phyloP scores from a whole-genome alignment of 2,113 vertebrate species.

The Salvelinus fontinalis region DNA sequence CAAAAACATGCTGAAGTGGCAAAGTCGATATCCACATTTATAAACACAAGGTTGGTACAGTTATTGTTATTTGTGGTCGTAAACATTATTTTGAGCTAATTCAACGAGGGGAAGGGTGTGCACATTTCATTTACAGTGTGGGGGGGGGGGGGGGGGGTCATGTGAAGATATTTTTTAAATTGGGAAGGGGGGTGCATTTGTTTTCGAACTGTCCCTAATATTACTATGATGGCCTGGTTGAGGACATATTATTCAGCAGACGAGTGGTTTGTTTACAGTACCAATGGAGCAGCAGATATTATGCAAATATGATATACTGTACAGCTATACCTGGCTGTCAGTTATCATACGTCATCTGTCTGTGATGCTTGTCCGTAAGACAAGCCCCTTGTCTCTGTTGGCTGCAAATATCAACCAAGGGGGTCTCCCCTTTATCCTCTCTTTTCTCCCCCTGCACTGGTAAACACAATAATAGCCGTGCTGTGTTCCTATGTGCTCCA shows the following conservation, averaged over 20 bases:
- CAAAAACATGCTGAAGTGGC: too few relatives aligned
- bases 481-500: slow-evolving; percentile 54
- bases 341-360: slow-evolving; percentile 50
- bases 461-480: slow-evolving; percentile 67
- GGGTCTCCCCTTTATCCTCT: slow-evolving; percentile 51
- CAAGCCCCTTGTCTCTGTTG: slow-evolving; percentile 33
- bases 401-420: slow-evolving; percentile 55
- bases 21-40: too few relatives aligned
- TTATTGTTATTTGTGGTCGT: too few relatives aligned
- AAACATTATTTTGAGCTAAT: too few relatives aligned
- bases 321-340: slow-evolving; percentile 46
- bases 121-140: too few relatives aligned
- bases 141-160: not conserved
- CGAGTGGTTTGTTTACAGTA: slow-evolving; percentile 7
- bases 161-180: too few relatives aligned
- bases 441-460: slow-evolving; percentile 50
- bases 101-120: too few relatives aligned
- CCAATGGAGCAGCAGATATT: slow-evolving; percentile 32
- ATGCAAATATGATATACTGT: slow-evolving; percentile 51
- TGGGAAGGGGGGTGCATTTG: too few relatives aligned
- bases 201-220: not conserved
- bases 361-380: slow-evolving; percentile 39
- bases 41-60: too few relatives aligned
- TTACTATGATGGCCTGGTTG: not conserved
- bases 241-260: slow-evolving; percentile 12